Conservation (phyloP, 2,888 invertebrate genomes). For the Sminthurinus aureus region DNA sequence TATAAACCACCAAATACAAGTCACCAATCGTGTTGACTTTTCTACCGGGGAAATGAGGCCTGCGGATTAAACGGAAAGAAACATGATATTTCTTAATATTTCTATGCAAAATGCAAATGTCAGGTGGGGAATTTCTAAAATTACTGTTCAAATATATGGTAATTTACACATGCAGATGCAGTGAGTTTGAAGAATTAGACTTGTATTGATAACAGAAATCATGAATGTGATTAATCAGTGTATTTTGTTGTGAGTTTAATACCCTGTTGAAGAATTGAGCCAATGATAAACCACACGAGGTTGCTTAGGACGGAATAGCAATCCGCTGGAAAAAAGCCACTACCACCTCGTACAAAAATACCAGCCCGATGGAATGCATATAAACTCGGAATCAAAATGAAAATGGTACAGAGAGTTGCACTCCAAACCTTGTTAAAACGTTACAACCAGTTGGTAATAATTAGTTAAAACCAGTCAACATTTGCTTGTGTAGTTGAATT, state of each 20-base stretch:
- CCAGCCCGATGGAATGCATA: conserved; percentile 48
- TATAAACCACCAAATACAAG: conserved; percentile 56
- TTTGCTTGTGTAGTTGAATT: too few relatives aligned
- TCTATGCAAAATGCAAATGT: too few relatives aligned
- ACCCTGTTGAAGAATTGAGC: conserved; percentile 59
- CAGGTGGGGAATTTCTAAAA: too few relatives aligned
- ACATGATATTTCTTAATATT: too few relatives aligned
- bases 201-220: neutral
- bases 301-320: conserved; percentile 22
- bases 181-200: neutral
- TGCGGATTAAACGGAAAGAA: conserved; percentile 23
- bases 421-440: conserved; percentile 52
- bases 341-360: neutral
- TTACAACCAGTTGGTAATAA: too few relatives aligned
- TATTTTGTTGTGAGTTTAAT: too few relatives aligned
- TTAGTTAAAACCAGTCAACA: too few relatives aligned
- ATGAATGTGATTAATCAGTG: too few relatives aligned
- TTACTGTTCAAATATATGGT: too few relatives aligned
- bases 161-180: too few relatives aligned
- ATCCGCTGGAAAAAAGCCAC: neutral
- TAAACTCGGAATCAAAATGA: conserved; percentile 53
- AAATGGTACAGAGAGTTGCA: conserved; percentile 49
- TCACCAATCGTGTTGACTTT: conserved; percentile 53
- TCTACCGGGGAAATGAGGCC: conserved; percentile 54
- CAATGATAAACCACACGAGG: conserved; percentile 56